phyloP scores from a whole-genome alignment of 1,140 invertebrate species.

The Maniola jurtina region DNA sequence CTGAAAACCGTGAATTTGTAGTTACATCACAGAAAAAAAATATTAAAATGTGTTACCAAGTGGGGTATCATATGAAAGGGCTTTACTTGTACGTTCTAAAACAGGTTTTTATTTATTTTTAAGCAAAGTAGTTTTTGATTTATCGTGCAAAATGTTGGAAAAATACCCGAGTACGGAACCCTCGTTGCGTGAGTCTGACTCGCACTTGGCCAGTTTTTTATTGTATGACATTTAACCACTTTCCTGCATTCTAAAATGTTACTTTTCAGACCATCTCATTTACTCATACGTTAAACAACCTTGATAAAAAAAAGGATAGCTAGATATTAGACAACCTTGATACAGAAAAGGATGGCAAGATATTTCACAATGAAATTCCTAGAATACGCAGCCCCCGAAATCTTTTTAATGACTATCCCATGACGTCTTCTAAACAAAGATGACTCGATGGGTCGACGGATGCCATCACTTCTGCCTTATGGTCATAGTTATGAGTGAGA shows the following conservation, averaged over 20 bases:
- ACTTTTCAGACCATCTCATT: constrained; percentile 23
- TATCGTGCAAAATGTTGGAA: too few species aligned
- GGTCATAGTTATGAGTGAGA: constrained; percentile 38
- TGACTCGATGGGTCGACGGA: constrained; percentile 56
- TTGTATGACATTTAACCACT: not conserved
- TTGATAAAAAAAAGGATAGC: constrained; percentile 57
- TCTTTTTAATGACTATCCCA: constrained; percentile 53
- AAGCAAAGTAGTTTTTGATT: too few species aligned
- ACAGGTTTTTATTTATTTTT: too few species aligned
- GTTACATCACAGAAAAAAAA: too few species aligned
- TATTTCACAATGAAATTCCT: constrained; percentile 69
- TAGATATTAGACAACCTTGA: constrained; percentile 41
- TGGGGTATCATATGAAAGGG: too few species aligned
- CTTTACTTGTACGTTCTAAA: too few species aligned
- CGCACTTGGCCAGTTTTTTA: not conserved
- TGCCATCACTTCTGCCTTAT: constrained; percentile 34
- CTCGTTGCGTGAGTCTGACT: too few species aligned
- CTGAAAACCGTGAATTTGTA: too few species aligned
- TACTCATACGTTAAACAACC: constrained; percentile 9
- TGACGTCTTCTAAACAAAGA: constrained; percentile 75
- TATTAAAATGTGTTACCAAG: too few species aligned
- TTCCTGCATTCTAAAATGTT: not conserved
- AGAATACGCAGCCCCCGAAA: constrained; percentile 52
- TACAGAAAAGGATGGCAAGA: constrained; percentile 61
- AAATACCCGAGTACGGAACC: too few species aligned